Evolutionary conservation across 1,140 invertebrate species (phyloP), one percentile per base, ranked within the genome.

Genomic region (Eupristina koningsbergeri): DNA sequence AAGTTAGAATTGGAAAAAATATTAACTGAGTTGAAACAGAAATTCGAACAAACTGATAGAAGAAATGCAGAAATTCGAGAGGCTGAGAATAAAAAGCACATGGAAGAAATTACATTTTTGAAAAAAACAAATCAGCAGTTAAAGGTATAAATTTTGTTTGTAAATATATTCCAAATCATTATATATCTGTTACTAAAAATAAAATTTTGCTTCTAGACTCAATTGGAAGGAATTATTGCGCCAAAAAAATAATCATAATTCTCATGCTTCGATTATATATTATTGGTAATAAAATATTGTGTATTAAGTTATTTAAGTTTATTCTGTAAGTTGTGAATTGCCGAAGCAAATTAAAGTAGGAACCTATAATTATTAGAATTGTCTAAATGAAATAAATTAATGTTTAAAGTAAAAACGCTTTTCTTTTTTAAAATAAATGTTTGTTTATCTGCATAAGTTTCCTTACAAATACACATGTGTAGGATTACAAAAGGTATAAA

Each of bases 101-200:
- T 95, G 26, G 98, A 99, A 90, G 98, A 99, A 91, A 95, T 98
- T 67, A 93, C 96, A 63, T 97, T 98, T 88, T 93, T 98, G 39
- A 98, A 98, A 92, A 96, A 97, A 91, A 98, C 98, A 13, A 99
- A 98, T 91, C 95, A 96, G 87, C 98, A 99, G 91, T 92, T 99
- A 22, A 98, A 98, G 94, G 96, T 97, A 92, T 86, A 61, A 58
- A 36, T 74, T 19, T 34, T 6, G 36, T 11, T 0, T 67, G 17
- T 22, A 36, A 76, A 61, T 71, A 31, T 84, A 47, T 84, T 73
- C 6, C 31, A 29, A 63, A n/a, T 63, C 29, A 34, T 26, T 58
- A n/a, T 58, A 26, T 58, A 26, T 5, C 26, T 26, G 5, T 26
- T 5, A 26, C 26, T 45, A 45, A 45, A 45, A 45, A 7, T 7